Percentiles rank a stretch among this genome's conserved stretches.
phyloP scores from a whole-genome alignment of 2,797 vertebrate species.

The Epinephelus malabaricus region DNA sequence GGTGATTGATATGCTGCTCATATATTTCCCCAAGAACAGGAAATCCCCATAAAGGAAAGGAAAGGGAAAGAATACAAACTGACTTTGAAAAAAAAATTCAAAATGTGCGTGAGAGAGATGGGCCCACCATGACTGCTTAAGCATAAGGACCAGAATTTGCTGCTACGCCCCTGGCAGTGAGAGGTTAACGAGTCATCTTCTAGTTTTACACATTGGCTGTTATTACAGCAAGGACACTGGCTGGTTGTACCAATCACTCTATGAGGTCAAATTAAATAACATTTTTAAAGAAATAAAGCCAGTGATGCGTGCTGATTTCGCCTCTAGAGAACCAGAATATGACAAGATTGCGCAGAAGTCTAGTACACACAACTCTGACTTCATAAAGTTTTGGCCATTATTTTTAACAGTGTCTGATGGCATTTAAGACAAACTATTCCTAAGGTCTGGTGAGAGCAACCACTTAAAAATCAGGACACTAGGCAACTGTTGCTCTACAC shows the following conservation, averaged over 20 bases:
- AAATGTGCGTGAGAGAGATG: too few relatives aligned
- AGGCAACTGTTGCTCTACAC: neutral
- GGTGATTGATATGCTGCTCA: too few relatives aligned
- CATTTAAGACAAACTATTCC: neutral
- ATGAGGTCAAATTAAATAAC: neutral
- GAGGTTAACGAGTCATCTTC: neutral
- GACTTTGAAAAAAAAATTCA: too few relatives aligned
- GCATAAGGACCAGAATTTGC: too few relatives aligned
- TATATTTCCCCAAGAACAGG: too few relatives aligned
- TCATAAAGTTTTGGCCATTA: neutral
- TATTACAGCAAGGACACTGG: constrained; percentile 6
- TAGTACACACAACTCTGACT: neutral
- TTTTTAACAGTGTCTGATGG: neutral
- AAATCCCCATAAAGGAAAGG: too few relatives aligned
- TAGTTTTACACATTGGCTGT: neutral
- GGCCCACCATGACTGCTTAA: too few relatives aligned
- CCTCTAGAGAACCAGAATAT: neutral
- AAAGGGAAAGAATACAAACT: too few relatives aligned
- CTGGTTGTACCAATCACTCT: neutral
- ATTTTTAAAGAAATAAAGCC: neutral
- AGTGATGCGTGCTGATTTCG: neutral
- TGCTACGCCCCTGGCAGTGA: too few relatives aligned
- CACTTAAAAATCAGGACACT: too few relatives aligned
- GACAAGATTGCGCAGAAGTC: neutral
- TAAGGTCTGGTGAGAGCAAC: neutral